These are phyloP conservation scores for Sebastes itinus DNA, from an alignment of 2,797 vertebrate genomes.

Conservation along the genomic window DNA sequence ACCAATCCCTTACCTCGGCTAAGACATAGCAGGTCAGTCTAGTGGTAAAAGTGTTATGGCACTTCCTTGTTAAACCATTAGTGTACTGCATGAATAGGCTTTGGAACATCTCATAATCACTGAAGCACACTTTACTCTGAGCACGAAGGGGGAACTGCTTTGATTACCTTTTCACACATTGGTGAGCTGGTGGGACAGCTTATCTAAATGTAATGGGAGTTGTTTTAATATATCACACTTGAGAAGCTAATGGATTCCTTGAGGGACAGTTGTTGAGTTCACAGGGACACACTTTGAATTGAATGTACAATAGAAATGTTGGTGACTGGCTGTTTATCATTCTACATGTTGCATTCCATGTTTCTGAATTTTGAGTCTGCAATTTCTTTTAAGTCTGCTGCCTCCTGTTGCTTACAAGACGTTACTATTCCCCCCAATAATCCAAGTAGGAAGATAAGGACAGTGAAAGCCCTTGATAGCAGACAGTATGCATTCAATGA, in stretches of 20 bases:
- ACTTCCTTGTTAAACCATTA: background rate
- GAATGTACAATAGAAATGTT: background rate
- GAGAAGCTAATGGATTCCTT: background rate
- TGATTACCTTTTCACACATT: constrained; percentile 8
- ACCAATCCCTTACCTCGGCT: too few relatives aligned
- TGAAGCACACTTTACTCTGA: background rate
- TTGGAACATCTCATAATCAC: background rate
- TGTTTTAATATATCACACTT: constrained; percentile 5
- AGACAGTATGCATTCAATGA: background rate
- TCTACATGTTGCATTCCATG: background rate
- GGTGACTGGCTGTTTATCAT: background rate
- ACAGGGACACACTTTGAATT: background rate
- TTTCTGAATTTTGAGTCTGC: constrained; percentile 4
- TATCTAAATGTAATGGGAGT: background rate
- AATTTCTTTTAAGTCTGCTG: background rate
- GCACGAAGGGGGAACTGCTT: background rate
- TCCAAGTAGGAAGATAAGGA: background rate
- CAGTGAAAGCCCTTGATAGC: constrained; percentile 6
- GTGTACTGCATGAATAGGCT: background rate
- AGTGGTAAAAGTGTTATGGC: background rate
- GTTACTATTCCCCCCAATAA: background rate
- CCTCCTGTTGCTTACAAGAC: background rate
- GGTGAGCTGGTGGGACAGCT: background rate
- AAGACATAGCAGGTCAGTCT: background rate
- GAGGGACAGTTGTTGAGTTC: background rate